Conservation (phyloP, 2,113 vertebrate species). For the Varanus salvator region DNA sequence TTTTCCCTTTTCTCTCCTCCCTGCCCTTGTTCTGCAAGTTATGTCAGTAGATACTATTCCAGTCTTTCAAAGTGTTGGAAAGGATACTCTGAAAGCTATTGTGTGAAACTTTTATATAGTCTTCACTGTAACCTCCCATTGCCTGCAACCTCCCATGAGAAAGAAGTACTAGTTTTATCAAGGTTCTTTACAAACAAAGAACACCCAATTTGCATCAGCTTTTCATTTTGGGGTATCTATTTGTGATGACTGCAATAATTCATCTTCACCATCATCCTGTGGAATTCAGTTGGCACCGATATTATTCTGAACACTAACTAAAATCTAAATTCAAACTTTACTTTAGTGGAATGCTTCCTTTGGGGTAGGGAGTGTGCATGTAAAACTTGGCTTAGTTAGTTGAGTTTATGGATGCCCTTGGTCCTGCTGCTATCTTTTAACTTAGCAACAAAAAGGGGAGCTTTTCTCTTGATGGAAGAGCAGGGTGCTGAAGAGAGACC, state of each 20-base stretch:
- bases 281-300: background rate
- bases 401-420: background rate
- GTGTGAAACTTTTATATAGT: background rate
- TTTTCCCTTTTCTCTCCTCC: conserved; percentile 13
- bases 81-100: background rate
- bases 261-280: background rate
- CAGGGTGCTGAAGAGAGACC: background rate
- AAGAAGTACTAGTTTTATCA: background rate
- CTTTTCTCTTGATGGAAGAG: background rate
- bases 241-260: background rate
- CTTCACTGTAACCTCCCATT: background rate
- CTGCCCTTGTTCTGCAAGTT: background rate
- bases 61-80: background rate
- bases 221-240: background rate
- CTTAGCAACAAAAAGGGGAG: background rate
- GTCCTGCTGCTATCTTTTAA: background rate
- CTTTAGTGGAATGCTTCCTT: background rate
- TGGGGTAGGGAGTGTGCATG: background rate
- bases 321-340: background rate
- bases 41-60: background rate
- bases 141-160: background rate
- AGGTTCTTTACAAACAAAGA: background rate
- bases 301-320: background rate
- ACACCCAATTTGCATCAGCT: background rate
- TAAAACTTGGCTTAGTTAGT: background rate